These are phyloP conservation scores for Podocnemis expansa DNA, from an alignment of 2,113 vertebrate genomes.

Conservation along the genomic window DNA sequence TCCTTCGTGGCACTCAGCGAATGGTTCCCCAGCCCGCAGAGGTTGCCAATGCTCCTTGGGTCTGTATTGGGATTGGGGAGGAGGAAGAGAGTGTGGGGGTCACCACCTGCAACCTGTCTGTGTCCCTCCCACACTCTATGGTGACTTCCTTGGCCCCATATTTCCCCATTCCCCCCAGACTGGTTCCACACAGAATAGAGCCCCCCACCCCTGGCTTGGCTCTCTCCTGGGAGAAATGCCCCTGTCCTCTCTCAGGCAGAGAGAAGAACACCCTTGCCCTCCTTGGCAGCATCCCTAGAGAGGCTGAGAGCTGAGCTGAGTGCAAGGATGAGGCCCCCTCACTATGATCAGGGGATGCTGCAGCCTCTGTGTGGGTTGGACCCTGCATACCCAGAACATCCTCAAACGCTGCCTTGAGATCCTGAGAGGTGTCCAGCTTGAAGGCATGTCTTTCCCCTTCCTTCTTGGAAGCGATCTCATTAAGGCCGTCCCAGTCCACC, in stretches of 20 bases:
- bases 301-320: too few relatives aligned
- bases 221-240: not conserved
- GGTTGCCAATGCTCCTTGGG: slow-evolving; percentile 61
- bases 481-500: slow-evolving; percentile 78
- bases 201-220: not conserved
- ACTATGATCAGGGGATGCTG: too few relatives aligned
- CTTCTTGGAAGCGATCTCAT: slow-evolving; percentile 82
- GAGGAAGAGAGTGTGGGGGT: not conserved
- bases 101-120: too few relatives aligned
- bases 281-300: too few relatives aligned
- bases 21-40: slow-evolving; percentile 85
- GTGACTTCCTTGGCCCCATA: not conserved
- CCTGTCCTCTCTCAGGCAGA: not conserved
- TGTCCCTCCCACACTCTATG: too few relatives aligned
- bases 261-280: not conserved
- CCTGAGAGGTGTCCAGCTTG: slow-evolving; percentile 55
- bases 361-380: not conserved
- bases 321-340: too few relatives aligned
- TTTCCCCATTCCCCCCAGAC: too few relatives aligned
- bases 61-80: slow-evolving; percentile 14
- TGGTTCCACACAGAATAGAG: too few relatives aligned
- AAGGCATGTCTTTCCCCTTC: slow-evolving; percentile 80
- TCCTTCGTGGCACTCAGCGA: slow-evolving; percentile 43
- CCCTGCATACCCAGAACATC: slow-evolving; percentile 81
- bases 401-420: slow-evolving; percentile 80